These are phyloP conservation scores for Rousettus leschenaultii DNA, from an alignment of 2,113 vertebrate genomes.

Conservation along the genomic window DNA sequence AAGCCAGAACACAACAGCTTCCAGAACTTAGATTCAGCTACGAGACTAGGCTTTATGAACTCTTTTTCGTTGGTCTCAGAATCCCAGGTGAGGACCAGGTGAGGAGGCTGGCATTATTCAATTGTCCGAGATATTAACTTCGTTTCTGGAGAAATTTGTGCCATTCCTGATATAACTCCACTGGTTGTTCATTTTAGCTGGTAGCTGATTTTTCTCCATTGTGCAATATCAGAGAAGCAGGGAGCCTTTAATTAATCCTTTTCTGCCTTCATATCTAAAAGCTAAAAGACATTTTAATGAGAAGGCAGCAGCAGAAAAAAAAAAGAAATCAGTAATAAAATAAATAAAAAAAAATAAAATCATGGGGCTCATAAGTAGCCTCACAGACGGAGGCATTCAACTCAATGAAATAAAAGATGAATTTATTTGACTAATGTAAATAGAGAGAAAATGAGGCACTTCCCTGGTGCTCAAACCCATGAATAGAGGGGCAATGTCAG, in stretches of 20 bases:
- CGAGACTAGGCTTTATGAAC: rapidly evolving
- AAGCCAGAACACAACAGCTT: not conserved
- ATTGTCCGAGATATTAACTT: not conserved
- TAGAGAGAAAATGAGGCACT: slow-evolving; percentile 37
- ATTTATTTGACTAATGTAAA: slow-evolving; percentile 49
- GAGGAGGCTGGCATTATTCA: not conserved
- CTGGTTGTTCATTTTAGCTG: rapidly evolving
- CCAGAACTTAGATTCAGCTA: not conserved
- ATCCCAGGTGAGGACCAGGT: not conserved
- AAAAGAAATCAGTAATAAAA: slow-evolving; percentile 41
- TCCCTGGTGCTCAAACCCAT: not conserved
- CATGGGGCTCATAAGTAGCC: not conserved
- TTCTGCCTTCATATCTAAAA: slow-evolving; percentile 35
- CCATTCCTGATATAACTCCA: rapidly evolving
- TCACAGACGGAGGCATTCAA: slow-evolving; percentile 33
- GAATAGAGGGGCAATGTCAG: slow-evolving; percentile 1
- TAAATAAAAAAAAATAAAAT: slow-evolving; percentile 52
- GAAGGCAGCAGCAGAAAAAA: not conserved
- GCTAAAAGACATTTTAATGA: slow-evolving; percentile 50
- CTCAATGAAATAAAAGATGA: slow-evolving; percentile 51
- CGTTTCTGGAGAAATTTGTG: not conserved
- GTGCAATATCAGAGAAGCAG: not conserved
- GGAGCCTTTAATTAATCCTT: slow-evolving; percentile 50
- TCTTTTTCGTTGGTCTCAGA: not conserved
- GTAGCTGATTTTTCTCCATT: not conserved